These are phyloP conservation scores for Megalopta genalis DNA, from an alignment of 1,140 invertebrate species.

Conservation along the genomic window DNA sequence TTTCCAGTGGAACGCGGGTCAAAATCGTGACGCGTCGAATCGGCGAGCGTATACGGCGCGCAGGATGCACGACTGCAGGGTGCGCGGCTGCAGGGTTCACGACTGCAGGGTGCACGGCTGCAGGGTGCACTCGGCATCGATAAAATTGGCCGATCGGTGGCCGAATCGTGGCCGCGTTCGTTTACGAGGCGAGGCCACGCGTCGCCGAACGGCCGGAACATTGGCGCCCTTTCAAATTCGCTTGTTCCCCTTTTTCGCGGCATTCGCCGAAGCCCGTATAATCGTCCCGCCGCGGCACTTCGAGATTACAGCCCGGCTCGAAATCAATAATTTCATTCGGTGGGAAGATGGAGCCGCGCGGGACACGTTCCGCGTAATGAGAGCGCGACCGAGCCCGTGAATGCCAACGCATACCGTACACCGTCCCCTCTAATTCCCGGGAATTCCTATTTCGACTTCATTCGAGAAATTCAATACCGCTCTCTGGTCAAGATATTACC, in stretches of 20 bases:
- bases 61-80: too few relatives aligned
- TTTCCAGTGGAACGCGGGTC: not conserved
- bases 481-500: too few relatives aligned
- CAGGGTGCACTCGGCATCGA: not conserved
- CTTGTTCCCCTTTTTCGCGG: not conserved
- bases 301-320: not conserved
- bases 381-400: not conserved
- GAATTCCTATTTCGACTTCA: conserved; percentile 10
- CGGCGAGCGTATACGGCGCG: too few relatives aligned
- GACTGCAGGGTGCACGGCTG: too few relatives aligned
- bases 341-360: conserved; percentile 6
- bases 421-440: conserved; percentile 2
- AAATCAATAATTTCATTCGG: conserved; percentile 25
- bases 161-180: too few relatives aligned
- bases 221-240: not conserved
- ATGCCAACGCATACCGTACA: too few relatives aligned
- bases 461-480: conserved; percentile 18
- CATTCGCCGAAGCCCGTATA: not conserved
- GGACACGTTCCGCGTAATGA: conserved; percentile 8
- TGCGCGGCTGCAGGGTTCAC: too few relatives aligned
- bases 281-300: too few relatives aligned
- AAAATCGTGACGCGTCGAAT: not conserved
- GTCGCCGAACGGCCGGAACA: too few relatives aligned
- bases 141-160: not conserved
- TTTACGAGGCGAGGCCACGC: too few relatives aligned